Conservation (phyloP, 2,888 invertebrate species). For the Dicyrtoma fusca region DNA sequence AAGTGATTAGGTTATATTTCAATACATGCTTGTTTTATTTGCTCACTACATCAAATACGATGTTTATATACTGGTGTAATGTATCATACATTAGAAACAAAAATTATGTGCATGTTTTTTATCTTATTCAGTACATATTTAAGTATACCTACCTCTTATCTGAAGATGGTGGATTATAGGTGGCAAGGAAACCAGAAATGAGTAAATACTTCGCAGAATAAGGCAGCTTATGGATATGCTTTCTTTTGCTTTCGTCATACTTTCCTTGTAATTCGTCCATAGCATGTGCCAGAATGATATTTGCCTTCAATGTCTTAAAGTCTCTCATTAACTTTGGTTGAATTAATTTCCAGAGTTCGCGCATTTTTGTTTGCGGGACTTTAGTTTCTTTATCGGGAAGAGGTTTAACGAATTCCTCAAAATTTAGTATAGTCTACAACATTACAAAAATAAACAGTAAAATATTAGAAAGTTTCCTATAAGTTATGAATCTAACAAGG, state of each 20-base stretch:
- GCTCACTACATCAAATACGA: too few species aligned
- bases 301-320: constrained; percentile 46
- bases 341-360: constrained; percentile 45
- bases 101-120: too few species aligned
- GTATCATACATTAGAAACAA: too few species aligned
- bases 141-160: constrained; percentile 76
- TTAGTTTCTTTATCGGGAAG: background rate
- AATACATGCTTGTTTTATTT: too few species aligned
- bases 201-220: constrained; percentile 87
- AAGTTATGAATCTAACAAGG: too few species aligned
- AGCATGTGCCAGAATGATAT: constrained; percentile 35
- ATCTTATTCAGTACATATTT: background rate
- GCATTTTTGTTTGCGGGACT: constrained; percentile 17
- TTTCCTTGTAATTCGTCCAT: background rate
- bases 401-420: constrained; percentile 21
- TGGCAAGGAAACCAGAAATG: constrained; percentile 88
- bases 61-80: too few species aligned
- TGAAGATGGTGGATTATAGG: constrained; percentile 86
- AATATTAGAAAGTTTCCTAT: too few species aligned
- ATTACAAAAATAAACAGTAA: background rate
- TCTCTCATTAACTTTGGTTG: constrained; percentile 46
- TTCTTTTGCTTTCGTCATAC: background rate
- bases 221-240: constrained; percentile 64
- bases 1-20: too few species aligned
- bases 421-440: constrained; percentile 49